These are phyloP conservation scores for Procambarus clarkii DNA, from an alignment of 1,140 invertebrate genomes.

Conservation along the genomic window DNA sequence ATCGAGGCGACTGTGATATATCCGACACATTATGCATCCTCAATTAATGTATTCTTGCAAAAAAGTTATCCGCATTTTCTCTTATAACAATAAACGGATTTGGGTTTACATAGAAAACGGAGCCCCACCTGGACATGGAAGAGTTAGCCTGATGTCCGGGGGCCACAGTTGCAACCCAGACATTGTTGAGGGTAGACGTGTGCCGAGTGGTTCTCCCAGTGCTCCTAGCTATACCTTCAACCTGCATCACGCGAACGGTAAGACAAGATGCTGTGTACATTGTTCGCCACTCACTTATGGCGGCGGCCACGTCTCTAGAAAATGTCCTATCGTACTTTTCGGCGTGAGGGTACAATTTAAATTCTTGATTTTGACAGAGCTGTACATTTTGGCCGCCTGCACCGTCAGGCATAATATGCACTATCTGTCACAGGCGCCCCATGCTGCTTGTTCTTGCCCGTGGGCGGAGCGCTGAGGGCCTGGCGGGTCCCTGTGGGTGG, in stretches of 20 bases:
- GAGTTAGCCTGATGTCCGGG: slow-evolving; percentile 17
- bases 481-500: neutral
- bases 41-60: neutral
- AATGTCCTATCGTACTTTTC: too few relatives aligned
- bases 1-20: too few relatives aligned
- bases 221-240: slow-evolving; percentile 10
- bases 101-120: slow-evolving; percentile 25
- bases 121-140: slow-evolving; percentile 24
- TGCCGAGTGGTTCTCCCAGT: slow-evolving; percentile 6
- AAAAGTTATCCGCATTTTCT: too few relatives aligned
- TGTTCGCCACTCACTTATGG: too few relatives aligned
- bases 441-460: neutral
- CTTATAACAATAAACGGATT: slow-evolving; percentile 6
- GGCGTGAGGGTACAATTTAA: neutral
- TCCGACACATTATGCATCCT: neutral
- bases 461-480: neutral
- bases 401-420: slow-evolving; percentile 14
- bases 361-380: slow-evolving; percentile 7
- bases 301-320: too few relatives aligned
- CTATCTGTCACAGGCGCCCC: neutral
- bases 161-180: slow-evolving; percentile 37
- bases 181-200: slow-evolving; percentile 21
- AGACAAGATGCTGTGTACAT: neutral
- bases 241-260: slow-evolving; percentile 34
- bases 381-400: slow-evolving; percentile 19